Evolutionary conservation across 2,888 invertebrate genomes (phyloP).

Genomic region (Dilophus febrilis): DNA sequence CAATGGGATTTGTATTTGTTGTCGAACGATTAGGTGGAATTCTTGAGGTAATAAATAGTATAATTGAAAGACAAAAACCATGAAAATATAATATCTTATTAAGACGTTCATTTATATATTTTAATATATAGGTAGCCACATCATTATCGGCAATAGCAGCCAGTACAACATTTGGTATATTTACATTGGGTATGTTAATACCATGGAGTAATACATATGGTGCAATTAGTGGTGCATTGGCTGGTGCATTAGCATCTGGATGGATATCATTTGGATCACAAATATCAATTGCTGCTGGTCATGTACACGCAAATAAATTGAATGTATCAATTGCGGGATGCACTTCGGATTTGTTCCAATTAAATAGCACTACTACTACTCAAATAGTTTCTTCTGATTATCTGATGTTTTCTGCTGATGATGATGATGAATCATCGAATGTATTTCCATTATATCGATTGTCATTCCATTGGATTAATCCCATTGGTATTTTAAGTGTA

Average conservation of each 20-base stretch:
- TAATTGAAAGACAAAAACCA: not conserved
- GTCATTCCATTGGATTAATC: constrained; percentile 70
- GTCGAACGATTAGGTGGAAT: constrained; percentile 65
- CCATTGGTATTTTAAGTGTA: constrained; percentile 49
- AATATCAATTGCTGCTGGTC: constrained; percentile 40
- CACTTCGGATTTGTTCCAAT: too few species aligned
- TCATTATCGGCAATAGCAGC: constrained; percentile 70
- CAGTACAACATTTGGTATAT: constrained; percentile 66
- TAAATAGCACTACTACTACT: constrained; percentile 10
- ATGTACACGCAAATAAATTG: constrained; percentile 38
- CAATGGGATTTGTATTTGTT: constrained; percentile 47
- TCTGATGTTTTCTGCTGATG: too few species aligned
- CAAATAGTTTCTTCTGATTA: too few species aligned
- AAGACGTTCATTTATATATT: not conserved
- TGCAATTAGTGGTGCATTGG: constrained; percentile 39
- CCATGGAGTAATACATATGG: constrained; percentile 63
- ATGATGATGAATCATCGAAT: constrained; percentile 30
- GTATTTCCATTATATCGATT: constrained; percentile 59
- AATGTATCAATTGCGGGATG: constrained; percentile 34
- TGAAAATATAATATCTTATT: not conserved
- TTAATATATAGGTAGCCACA: constrained; percentile 38
- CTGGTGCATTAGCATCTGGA: constrained; percentile 42
- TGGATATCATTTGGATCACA: constrained; percentile 50
- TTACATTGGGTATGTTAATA: constrained; percentile 64
- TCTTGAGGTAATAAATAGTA: constrained; percentile 45